Percentiles rank a stretch among this genome's conserved stretches.
phyloP scores from a whole-genome alignment of 2,113 vertebrate genomes.

The Trogon melanurus region DNA sequence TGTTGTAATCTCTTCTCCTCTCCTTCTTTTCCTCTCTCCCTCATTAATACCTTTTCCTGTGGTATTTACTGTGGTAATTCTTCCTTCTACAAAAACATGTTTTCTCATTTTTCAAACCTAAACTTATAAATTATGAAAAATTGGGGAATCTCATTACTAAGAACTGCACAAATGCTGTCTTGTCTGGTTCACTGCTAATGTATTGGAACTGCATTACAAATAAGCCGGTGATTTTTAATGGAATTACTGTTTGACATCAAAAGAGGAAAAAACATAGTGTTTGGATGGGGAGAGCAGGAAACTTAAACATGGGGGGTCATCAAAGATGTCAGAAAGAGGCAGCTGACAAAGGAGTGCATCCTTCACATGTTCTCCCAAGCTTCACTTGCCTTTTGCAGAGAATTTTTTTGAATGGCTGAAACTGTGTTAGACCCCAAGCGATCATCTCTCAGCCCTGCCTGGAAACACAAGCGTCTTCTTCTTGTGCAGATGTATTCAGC shows the following conservation, averaged over 20 bases:
- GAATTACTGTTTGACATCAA: neutral
- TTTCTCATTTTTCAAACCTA: neutral
- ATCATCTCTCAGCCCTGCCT: neutral
- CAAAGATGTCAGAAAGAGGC: neutral
- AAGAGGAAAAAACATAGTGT: neutral
- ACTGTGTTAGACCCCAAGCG: neutral
- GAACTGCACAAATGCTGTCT: neutral
- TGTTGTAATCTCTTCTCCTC: neutral
- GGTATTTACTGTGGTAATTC: neutral
- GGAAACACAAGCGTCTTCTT: neutral
- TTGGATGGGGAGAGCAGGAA: neutral
- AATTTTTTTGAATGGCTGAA: neutral
- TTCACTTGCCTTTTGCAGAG: neutral
- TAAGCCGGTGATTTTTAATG: neutral
- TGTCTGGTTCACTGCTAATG: neutral
- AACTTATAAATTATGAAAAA: neutral
- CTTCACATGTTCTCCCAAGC: neutral
- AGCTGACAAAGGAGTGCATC: neutral
- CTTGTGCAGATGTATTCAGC: neutral
- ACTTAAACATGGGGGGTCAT: neutral
- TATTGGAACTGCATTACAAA: neutral
- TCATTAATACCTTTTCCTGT: neutral
- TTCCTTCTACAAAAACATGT: neutral
- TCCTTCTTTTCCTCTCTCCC: neutral
- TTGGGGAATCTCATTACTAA: neutral